Evolutionary conservation across 2,888 invertebrate species (phyloP).

Genomic region (Drosophila infuscata): DNA sequence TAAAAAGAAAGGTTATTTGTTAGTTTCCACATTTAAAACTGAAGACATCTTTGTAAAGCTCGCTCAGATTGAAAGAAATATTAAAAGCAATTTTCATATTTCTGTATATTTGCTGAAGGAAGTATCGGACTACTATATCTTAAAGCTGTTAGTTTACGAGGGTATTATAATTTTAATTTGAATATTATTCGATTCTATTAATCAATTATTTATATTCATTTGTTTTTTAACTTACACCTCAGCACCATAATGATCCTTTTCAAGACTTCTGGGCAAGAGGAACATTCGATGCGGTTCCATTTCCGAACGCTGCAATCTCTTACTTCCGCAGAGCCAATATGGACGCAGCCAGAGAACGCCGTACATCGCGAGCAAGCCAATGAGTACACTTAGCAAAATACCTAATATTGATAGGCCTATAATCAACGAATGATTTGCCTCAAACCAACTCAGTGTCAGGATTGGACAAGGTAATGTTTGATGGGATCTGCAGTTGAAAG

Average conservation of each 20-base stretch:
- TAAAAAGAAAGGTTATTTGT: not conserved
- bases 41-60: not conserved
- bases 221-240: constrained; percentile 30
- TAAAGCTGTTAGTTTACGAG: too few species aligned
- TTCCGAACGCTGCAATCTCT: constrained; percentile 39
- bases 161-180: not conserved
- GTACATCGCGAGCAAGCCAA: constrained; percentile 63
- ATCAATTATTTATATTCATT: not conserved
- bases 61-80: too few species aligned
- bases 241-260: constrained; percentile 11
- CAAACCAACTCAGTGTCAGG: constrained; percentile 59
- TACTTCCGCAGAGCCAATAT: constrained; percentile 56
- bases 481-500: constrained; percentile 73
- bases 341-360: constrained; percentile 63
- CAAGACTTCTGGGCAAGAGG: constrained; percentile 49
- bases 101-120: too few species aligned
- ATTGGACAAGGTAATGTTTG: constrained; percentile 41
- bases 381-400: constrained; percentile 44
- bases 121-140: too few species aligned
- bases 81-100: too few species aligned
- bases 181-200: not conserved
- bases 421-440: constrained; percentile 34
- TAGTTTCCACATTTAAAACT: not conserved
- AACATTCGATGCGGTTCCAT: constrained; percentile 46
- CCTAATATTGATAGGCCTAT: constrained; percentile 50